Conservation (phyloP, 2,797 vertebrate genomes). For the Emys orbicularis region DNA sequence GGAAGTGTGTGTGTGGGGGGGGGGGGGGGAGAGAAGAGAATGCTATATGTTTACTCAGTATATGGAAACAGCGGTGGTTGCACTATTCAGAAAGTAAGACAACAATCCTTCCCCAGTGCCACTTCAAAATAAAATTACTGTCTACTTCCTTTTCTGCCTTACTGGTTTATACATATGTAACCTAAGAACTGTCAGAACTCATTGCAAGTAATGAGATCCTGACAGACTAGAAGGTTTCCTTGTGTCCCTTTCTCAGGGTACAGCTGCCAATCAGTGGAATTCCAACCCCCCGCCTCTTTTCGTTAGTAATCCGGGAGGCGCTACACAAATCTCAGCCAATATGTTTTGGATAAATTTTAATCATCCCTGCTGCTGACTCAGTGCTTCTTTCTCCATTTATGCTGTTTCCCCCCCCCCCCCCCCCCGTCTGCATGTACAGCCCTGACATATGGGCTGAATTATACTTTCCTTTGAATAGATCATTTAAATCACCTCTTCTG, state of each 20-base stretch:
- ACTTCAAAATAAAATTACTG: background rate
- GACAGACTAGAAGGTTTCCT: background rate
- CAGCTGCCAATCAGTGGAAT: background rate
- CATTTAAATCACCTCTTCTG: conserved; percentile 59
- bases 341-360: conserved; percentile 53
- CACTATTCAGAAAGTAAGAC: background rate
- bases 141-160: conserved; percentile 1
- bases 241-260: fast-evolving
- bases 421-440: conserved; percentile 15
- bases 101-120: background rate
- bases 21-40: background rate
- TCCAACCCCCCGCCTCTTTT: background rate
- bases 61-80: background rate
- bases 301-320: background rate
- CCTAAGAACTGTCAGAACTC: background rate
- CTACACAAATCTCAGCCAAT: conserved; percentile 10
- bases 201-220: conserved; percentile 9
- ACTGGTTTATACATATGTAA: background rate
- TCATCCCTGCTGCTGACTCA: conserved; percentile 31
- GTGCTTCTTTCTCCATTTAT: conserved; percentile 39
- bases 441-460: conserved; percentile 50
- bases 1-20: background rate
- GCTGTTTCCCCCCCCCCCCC: no score
- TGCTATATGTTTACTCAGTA: background rate
- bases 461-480: conserved; percentile 28